Conservation (phyloP, 1,140 invertebrate species). For the Dendrolimus kikuchii region DNA sequence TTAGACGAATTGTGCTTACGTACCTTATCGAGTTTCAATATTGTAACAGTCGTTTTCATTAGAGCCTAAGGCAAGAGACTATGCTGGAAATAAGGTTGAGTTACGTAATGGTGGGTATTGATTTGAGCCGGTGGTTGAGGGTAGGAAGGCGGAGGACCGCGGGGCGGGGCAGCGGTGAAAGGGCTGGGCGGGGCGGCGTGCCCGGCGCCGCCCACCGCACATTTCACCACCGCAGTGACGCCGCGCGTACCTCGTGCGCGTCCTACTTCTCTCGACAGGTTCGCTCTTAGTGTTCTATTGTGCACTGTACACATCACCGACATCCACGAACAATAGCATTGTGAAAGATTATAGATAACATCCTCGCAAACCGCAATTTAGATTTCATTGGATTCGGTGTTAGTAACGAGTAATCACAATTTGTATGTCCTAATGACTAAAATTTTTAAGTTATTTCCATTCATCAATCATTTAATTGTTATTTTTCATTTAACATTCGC, state of each 20-base stretch:
- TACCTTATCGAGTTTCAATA: constrained; percentile 4
- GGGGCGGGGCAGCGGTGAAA: constrained; percentile 57
- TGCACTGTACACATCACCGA: constrained; percentile 26
- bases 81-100: constrained; percentile 37
- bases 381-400: constrained; percentile 14
- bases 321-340: constrained; percentile 56
- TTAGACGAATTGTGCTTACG: too few relatives aligned
- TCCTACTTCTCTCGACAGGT: constrained; percentile 60
- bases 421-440: too few relatives aligned
- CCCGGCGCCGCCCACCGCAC: constrained; percentile 52
- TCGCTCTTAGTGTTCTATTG: constrained; percentile 63
- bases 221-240: constrained; percentile 58
- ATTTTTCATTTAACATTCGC: too few relatives aligned
- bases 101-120: constrained; percentile 40
- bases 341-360: constrained; percentile 58
- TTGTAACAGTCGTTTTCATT: constrained; percentile 33
- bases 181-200: constrained; percentile 66
- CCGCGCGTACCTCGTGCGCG: constrained; percentile 47
- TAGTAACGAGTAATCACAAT: too few relatives aligned
- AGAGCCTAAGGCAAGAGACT: constrained; percentile 35
- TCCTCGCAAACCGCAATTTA: constrained; percentile 34
- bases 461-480: too few relatives aligned
- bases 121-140: constrained; percentile 43
- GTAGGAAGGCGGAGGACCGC: constrained; percentile 26
- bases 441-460: too few relatives aligned